phyloP scores from a whole-genome alignment of 2,113 vertebrate species.

The Paradisaea rubra region DNA sequence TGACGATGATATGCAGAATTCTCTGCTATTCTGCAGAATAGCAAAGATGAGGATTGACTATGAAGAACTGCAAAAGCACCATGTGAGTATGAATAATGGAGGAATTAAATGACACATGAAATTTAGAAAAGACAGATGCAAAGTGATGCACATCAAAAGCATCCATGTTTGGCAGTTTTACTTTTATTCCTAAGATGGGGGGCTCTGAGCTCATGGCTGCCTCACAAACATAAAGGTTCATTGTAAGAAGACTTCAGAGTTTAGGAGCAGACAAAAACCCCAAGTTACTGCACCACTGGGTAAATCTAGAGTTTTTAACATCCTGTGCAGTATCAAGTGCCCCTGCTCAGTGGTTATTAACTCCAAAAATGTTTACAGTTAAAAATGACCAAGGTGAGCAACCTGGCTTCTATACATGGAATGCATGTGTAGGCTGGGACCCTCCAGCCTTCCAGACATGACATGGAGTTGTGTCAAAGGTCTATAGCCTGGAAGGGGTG shows the following conservation, averaged over 20 bases:
- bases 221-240: not conserved
- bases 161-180: not conserved
- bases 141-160: not conserved
- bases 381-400: not conserved
- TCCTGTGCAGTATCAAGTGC: fast-evolving
- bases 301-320: not conserved
- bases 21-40: not conserved
- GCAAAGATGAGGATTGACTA: not conserved
- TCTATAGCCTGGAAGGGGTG: not conserved
- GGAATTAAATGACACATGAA: not conserved
- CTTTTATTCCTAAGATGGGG: not conserved
- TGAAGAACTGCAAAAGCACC: not conserved
- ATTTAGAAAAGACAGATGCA: not conserved
- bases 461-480: not conserved
- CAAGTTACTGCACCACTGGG: not conserved
- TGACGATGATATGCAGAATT: not conserved
- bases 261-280: not conserved
- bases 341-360: not conserved
- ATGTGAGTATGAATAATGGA: not conserved
- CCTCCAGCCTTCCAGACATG: not conserved
- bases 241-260: not conserved
- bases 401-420: not conserved
- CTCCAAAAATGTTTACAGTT: not conserved
- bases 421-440: not conserved
- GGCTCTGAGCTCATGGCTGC: not conserved